A percentile compares a stretch with the other conserved stretches of the same genome.
Evolutionary conservation across 2,888 invertebrate species (phyloP).

Genomic region (Phania funesta): DNA sequence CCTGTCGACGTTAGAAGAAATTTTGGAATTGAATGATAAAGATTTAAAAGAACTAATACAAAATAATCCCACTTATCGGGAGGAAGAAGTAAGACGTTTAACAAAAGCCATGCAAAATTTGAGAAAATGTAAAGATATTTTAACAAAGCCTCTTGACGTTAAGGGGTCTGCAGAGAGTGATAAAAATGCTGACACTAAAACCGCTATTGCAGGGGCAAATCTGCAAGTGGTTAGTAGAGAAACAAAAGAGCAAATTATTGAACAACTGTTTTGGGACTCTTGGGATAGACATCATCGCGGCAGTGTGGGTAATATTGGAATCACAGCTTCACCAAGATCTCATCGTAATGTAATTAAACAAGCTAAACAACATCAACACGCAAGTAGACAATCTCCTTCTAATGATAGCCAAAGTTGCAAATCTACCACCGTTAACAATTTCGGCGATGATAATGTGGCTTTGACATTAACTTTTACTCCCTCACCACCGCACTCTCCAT

Average conservation of each 20-base stretch:
- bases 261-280: slow-evolving; percentile 93
- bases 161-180: slow-evolving; percentile 3
- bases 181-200: background rate
- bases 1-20: slow-evolving; percentile 87
- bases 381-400: slow-evolving; percentile 67
- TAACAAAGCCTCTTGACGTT: slow-evolving; percentile 66
- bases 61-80: slow-evolving; percentile 81
- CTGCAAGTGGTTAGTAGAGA: slow-evolving; percentile 52
- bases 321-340: slow-evolving; percentile 76
- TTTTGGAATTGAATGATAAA: slow-evolving; percentile 91
- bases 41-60: slow-evolving; percentile 87
- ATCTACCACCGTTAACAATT: slow-evolving; percentile 65
- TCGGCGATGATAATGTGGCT: slow-evolving; percentile 70
- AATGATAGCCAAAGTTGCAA: slow-evolving; percentile 67
- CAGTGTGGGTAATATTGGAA: slow-evolving; percentile 77
- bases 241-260: slow-evolving; percentile 72
- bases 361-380: slow-evolving; percentile 67
- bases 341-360: slow-evolving; percentile 73
- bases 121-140: slow-evolving; percentile 84
- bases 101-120: slow-evolving; percentile 92
- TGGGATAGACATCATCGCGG: slow-evolving; percentile 86
- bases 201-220: background rate
- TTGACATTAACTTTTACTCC: slow-evolving; percentile 78
- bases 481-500: slow-evolving; percentile 80
- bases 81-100: slow-evolving; percentile 91